Evolutionary conservation across 2,113 vertebrate genomes (phyloP).

Genomic region (Planiliza haematocheilus): DNA sequence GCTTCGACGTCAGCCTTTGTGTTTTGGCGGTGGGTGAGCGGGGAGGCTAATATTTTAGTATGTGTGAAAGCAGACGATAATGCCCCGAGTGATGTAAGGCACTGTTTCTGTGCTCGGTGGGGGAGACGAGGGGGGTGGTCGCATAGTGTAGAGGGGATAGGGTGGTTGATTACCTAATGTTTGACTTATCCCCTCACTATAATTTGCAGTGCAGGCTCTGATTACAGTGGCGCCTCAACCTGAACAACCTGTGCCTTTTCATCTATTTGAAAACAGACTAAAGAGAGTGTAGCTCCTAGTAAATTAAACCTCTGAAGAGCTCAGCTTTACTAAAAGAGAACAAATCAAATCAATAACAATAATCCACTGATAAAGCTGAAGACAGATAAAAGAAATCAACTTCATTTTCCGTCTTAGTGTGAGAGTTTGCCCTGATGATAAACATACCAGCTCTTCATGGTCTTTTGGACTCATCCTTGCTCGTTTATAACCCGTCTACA

Average conservation of each 20-base stretch:
- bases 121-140: constrained; percentile 21
- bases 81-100: constrained; percentile 73
- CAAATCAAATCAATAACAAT: too few species aligned
- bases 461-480: too few species aligned
- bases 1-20: constrained; percentile 55
- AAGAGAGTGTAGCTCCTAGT: neutral
- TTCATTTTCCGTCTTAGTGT: neutral
- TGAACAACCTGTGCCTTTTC: constrained; percentile 67
- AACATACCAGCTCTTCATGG: neutral
- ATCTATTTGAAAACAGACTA: constrained; percentile 29
- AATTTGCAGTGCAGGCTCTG: constrained; percentile 58
- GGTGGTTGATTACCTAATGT: constrained; percentile 67
- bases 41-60: constrained; percentile 76
- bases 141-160: constrained; percentile 21
- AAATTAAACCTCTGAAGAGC: constrained; percentile 20
- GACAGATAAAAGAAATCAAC: neutral
- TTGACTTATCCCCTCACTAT: constrained; percentile 65
- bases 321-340: neutral
- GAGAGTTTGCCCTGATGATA: constrained; percentile 4
- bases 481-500: too few species aligned
- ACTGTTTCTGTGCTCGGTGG: constrained; percentile 65
- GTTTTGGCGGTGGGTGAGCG: constrained; percentile 43
- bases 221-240: constrained; percentile 67
- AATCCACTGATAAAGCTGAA: too few species aligned
- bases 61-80: constrained; percentile 78